Base-by-base conservation (phyloP, 2,888 invertebrate genomes). In the Nomada ferruginata region DNA sequence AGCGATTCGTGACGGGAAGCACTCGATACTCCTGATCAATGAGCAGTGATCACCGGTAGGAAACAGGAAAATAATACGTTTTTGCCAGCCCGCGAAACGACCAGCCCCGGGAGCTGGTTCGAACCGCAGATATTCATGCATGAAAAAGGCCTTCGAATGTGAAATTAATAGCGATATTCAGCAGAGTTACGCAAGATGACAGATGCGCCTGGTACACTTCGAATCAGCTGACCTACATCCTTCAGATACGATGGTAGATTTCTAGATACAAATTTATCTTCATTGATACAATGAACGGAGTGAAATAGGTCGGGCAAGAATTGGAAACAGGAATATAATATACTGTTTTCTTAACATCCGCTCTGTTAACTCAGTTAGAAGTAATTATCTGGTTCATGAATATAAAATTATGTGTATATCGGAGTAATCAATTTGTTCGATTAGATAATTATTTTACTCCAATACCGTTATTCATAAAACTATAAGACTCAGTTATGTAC, bases 81-180 rank as follows among this genome's bases (percentile, higher is more conserved):
- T 84, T 73, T 52, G 59, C 55, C 50, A 9, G n/a, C 10, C 61
- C 59, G 72, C 70, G 81, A 68, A 77, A 81, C 69, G 75, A 66
- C 55, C 29, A n/a, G 57, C 29, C n/a, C 9, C 65, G 18, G 18
- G n/a, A 10, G 3, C 47, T 52, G 26, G 65, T 44, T 29, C 23
- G 71, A 75, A 86, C 85, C 87, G 74, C 86, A 86, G 72, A 80
- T 64, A 76, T 75, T 77, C 65, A 47, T 52, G 52, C 29, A 50
- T 53, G 61, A 83, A 78, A 74, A 71, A 73, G 66, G 64, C 64
- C 74, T 50, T 75, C 70, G 60, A 57, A 73, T 70, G 65, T 80
- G 72, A 72, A 69, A 80, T 86, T 85, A 85, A 69, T 79, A 73
- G 60, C 29, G 9, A 85, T 71, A 66, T 83, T 80, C 73, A 65